A percentile compares a stretch with the other conserved stretches of the same genome.
phyloP scores from a whole-genome alignment of 2,797 vertebrate species.

The Borostomias antarcticus region DNA sequence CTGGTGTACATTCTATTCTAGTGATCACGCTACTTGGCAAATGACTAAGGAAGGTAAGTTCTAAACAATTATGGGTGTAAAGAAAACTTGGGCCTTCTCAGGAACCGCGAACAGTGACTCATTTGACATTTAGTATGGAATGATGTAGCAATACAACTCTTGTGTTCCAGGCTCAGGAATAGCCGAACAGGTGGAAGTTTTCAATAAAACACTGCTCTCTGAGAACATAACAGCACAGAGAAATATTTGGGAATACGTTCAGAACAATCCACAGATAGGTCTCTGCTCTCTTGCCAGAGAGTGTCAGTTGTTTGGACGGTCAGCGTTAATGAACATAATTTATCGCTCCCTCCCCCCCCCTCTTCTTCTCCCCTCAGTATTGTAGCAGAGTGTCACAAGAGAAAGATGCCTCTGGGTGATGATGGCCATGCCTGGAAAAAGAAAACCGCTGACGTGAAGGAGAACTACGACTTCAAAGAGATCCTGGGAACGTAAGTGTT shows the following conservation, averaged over 20 bases:
- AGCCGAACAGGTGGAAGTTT: not conserved
- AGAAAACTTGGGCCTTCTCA: no score
- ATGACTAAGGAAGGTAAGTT: no score
- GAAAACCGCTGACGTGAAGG: constrained; percentile 79
- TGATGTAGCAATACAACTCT: not conserved
- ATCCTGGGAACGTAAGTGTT: constrained; percentile 81
- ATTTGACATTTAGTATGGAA: not conserved
- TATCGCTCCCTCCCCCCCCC: constrained; percentile 30
- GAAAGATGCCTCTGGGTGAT: constrained; percentile 82
- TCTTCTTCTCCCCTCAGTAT: constrained; percentile 58
- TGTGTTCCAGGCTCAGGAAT: not conserved
- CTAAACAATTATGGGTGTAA: not conserved
- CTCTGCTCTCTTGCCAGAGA: constrained; percentile 4
- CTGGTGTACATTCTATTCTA: not conserved
- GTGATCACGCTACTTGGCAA: not conserved
- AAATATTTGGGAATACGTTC: not conserved
- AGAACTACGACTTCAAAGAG: constrained; percentile 83
- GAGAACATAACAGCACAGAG: no score
- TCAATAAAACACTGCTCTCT: not conserved
- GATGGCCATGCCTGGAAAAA: constrained; percentile 81
- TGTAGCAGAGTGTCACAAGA: constrained; percentile 71
- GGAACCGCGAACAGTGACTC: not conserved
- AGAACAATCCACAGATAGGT: not conserved
- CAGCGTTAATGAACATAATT: constrained; percentile 26
- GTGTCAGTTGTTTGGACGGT: not conserved